Evolutionary conservation across 2,797 vertebrate genomes (phyloP).

Genomic region (Channa striata): DNA sequence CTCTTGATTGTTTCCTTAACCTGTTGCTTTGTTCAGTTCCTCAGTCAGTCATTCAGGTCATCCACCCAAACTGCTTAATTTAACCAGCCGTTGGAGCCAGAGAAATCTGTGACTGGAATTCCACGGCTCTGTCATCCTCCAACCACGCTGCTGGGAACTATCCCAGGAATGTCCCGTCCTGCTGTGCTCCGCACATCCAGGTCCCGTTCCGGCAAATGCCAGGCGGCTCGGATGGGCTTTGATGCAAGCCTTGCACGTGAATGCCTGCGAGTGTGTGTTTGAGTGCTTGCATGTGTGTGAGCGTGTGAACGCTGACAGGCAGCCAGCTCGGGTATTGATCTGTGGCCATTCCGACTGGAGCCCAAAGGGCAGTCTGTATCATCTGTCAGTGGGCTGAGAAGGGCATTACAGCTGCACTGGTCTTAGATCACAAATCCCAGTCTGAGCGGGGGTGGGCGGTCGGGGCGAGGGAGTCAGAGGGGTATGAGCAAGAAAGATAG

Average conservation of each 20-base stretch:
- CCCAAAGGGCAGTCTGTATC: slow-evolving; percentile 76
- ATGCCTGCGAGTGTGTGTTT: background rate
- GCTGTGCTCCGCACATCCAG: slow-evolving; percentile 65
- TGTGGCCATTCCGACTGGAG: slow-evolving; percentile 66
- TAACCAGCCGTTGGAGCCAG: slow-evolving; percentile 35
- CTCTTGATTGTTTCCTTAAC: slow-evolving; percentile 57
- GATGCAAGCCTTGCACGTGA: slow-evolving; percentile 55
- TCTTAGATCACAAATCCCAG: slow-evolving; percentile 72
- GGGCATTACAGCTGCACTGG: slow-evolving; percentile 67
- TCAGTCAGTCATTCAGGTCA: slow-evolving; percentile 32
- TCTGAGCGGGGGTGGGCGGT: slow-evolving; percentile 26
- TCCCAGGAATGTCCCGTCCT: slow-evolving; percentile 67
- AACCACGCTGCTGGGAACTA: slow-evolving; percentile 54
- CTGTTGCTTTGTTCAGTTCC: slow-evolving; percentile 59
- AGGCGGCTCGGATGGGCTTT: slow-evolving; percentile 62
- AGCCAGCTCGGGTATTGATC: slow-evolving; percentile 76
- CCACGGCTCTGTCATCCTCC: slow-evolving; percentile 53
- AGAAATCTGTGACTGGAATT: slow-evolving; percentile 48
- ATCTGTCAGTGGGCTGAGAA: slow-evolving; percentile 75
- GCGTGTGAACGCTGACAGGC: slow-evolving; percentile 70
- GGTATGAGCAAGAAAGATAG: slow-evolving; percentile 12
- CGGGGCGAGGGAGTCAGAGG: slow-evolving; percentile 1
- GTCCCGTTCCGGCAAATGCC: slow-evolving; percentile 72
- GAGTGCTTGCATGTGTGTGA: slow-evolving; percentile 1
- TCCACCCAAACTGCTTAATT: slow-evolving; percentile 42